Percentiles rank a stretch among this genome's conserved stretches.
These are phyloP conservation scores for Argopecten irradians DNA, from an alignment of 1,140 invertebrate species.

Conservation along the genomic window DNA sequence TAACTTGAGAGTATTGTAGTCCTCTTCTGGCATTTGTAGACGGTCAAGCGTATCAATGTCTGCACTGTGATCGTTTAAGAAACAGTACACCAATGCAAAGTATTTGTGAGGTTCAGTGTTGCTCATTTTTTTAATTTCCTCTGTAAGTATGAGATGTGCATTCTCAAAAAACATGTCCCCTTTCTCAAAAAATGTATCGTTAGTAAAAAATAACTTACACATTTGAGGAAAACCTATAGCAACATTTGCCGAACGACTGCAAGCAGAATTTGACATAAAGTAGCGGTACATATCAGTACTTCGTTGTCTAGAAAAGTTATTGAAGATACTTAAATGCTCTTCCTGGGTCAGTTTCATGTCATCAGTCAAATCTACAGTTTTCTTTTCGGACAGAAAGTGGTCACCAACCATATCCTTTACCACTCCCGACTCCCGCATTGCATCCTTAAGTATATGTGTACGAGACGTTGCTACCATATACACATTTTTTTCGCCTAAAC, in stretches of 20 bases:
- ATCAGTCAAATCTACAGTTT: neutral
- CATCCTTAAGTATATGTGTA: conserved; percentile 8
- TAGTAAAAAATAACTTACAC: neutral
- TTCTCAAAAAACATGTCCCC: neutral
- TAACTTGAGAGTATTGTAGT: neutral
- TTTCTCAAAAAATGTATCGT: conserved; percentile 1
- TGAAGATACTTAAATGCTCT: neutral
- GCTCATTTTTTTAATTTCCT: neutral
- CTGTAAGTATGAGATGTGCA: neutral
- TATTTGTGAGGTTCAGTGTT: neutral
- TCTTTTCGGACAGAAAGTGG: neutral
- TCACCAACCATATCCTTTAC: neutral
- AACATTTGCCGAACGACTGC: too few species aligned
- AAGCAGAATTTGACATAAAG: neutral
- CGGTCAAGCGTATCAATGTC: neutral
- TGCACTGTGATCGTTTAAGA: neutral
- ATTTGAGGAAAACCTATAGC: neutral
- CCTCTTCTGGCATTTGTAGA: neutral
- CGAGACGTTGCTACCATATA: neutral
- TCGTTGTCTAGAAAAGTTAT: neutral
- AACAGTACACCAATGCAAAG: neutral
- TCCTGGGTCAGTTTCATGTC: neutral
- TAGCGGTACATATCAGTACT: neutral
- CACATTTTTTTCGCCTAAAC: neutral
- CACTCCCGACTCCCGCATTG: neutral